A percentile compares a stretch with the other conserved stretches of the same genome.
These are phyloP conservation scores for Tringa solitaria DNA, from an alignment of 2,113 vertebrate species.

Conservation along the genomic window DNA sequence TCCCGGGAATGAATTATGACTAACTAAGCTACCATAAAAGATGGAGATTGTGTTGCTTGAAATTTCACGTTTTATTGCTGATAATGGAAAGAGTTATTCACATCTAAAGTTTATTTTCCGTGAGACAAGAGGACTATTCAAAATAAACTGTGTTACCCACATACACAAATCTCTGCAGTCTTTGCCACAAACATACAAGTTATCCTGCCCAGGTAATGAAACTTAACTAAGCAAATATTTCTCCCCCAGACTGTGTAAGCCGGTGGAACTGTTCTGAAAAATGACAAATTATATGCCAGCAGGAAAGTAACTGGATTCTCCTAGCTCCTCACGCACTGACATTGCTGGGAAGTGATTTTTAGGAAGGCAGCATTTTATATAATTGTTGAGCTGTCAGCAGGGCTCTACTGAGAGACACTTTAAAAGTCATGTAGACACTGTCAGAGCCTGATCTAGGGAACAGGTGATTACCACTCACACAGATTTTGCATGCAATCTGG, in stretches of 20 bases:
- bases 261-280: neutral
- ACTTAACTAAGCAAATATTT: neutral
- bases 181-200: neutral
- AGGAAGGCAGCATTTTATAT: neutral
- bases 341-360: constrained; percentile 12
- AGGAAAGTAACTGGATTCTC: neutral
- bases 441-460: neutral
- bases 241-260: neutral
- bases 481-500: neutral
- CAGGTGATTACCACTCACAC: neutral
- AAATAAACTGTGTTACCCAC: neutral
- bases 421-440: neutral
- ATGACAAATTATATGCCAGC: constrained; percentile 6
- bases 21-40: neutral
- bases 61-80: neutral
- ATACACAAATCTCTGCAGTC: neutral
- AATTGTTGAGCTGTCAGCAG: constrained; percentile 32
- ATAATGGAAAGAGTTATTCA: neutral
- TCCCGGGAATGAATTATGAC: constrained; percentile 13
- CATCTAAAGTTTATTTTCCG: neutral
- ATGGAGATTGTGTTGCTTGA: neutral
- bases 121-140: neutral
- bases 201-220: neutral
- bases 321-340: neutral
- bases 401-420: constrained; percentile 7